Percentiles rank a stretch among this genome's conserved stretches.
These are phyloP conservation scores for Synodontis membranacea DNA, from an alignment of 2,113 vertebrate genomes.

Conservation along the genomic window DNA sequence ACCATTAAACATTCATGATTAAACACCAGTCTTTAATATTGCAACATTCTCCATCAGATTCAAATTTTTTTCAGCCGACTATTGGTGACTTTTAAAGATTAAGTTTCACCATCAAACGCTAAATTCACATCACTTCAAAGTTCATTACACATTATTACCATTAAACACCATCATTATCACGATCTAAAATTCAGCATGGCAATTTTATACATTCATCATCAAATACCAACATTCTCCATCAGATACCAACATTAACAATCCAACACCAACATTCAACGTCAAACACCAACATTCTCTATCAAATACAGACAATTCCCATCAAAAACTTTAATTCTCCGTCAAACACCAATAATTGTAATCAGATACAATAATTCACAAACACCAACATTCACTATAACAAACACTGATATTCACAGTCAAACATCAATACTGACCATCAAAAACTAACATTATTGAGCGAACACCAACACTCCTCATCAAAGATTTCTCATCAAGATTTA, in stretches of 20 bases:
- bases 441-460: not conserved
- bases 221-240: not conserved
- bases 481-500: too few species aligned
- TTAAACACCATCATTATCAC: not conserved
- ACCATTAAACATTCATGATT: too few species aligned
- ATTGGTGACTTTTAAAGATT: too few species aligned
- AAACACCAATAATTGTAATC: not conserved
- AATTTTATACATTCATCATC: too few species aligned
- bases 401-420: not conserved
- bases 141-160: too few species aligned
- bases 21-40: too few species aligned
- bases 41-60: not conserved
- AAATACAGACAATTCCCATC: not conserved
- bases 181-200: not conserved
- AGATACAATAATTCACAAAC: not conserved
- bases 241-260: not conserved
- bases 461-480: not conserved
- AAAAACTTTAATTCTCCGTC: not conserved
- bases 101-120: not conserved
- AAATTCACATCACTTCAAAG: too few species aligned
- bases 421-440: not conserved
- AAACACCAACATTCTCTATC: not conserved
- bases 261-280: not conserved
- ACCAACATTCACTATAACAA: not conserved
- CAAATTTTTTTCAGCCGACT: not conserved